phyloP scores from a whole-genome alignment of 2,113 vertebrate species.

The Seriola quinqueradiata region DNA sequence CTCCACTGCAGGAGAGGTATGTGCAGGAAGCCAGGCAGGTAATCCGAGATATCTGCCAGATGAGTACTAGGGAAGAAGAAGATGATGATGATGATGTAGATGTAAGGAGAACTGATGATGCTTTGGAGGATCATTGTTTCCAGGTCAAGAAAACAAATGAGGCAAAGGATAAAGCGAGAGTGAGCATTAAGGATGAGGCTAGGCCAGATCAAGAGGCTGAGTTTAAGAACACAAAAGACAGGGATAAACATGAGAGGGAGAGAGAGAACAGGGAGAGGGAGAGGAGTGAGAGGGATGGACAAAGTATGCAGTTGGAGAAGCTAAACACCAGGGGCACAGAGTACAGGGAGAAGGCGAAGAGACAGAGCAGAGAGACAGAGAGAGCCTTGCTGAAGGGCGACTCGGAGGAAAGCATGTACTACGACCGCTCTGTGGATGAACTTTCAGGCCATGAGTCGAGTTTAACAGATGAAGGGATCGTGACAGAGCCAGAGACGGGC shows the following conservation, averaged over 20 bases:
- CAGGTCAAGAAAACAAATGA: conserved; percentile 55
- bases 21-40: conserved; percentile 95
- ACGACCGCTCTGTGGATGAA: conserved; percentile 89
- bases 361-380: conserved; percentile 66
- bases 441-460: conserved; percentile 93
- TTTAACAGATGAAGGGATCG: conserved; percentile 96
- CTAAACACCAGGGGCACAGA: conserved; percentile 72
- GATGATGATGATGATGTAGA: conserved; percentile 82
- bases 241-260: conserved; percentile 75
- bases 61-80: conserved; percentile 87
- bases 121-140: conserved; percentile 38
- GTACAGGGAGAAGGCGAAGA: conserved; percentile 65
- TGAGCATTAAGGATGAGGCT: conserved; percentile 42
- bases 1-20: conserved; percentile 91
- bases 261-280: conserved; percentile 71
- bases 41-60: conserved; percentile 95
- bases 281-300: conserved; percentile 71
- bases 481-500: conserved; percentile 90
- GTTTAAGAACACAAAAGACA: conserved; percentile 59
- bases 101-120: conserved; percentile 28
- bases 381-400: conserved; percentile 75
- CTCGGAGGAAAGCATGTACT: conserved; percentile 81
- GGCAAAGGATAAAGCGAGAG: conserved; percentile 22
- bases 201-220: conserved; percentile 46
- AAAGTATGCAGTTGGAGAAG: conserved; percentile 70